Percentiles rank a stretch among this genome's conserved stretches.
Evolutionary conservation across 2,113 vertebrate genomes (phyloP).

Genomic region (Campylomormyrus numenius): DNA sequence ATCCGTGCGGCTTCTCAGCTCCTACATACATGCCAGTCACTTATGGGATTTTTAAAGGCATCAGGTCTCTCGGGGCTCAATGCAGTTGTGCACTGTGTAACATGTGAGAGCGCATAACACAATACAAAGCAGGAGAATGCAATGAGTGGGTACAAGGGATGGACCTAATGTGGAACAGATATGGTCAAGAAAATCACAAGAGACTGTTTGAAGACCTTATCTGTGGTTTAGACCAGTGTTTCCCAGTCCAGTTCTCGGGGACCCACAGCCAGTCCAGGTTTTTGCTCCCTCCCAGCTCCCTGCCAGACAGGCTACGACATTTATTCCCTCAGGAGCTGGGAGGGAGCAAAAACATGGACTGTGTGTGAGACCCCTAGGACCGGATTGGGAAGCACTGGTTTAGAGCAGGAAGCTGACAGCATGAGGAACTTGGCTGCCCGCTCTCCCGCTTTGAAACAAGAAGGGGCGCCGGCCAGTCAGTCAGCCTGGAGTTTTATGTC

Average conservation of each 20-base stretch:
- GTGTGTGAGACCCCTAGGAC: background rate
- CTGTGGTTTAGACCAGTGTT: background rate
- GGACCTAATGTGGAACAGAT: slow-evolving; percentile 24
- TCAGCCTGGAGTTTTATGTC: background rate
- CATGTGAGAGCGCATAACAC: background rate
- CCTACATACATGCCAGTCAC: background rate
- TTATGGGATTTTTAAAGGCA: background rate
- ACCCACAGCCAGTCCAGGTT: background rate
- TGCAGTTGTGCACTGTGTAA: background rate
- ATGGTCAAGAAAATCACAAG: background rate
- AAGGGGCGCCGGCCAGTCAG: background rate
- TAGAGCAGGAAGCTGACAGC: background rate
- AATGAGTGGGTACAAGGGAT: background rate
- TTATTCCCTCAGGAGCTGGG: no score
- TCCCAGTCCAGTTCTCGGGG: background rate
- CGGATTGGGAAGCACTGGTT: background rate
- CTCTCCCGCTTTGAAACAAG: background rate
- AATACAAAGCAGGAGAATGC: background rate
- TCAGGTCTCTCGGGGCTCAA: background rate
- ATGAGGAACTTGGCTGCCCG: background rate
- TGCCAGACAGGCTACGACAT: background rate
- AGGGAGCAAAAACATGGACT: no score
- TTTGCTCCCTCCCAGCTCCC: background rate
- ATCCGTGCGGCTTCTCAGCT: background rate
- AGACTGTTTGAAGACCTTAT: background rate